Base-by-base conservation (phyloP, 2,797 vertebrate genomes). In the Syngnathus rostellatus region DNA sequence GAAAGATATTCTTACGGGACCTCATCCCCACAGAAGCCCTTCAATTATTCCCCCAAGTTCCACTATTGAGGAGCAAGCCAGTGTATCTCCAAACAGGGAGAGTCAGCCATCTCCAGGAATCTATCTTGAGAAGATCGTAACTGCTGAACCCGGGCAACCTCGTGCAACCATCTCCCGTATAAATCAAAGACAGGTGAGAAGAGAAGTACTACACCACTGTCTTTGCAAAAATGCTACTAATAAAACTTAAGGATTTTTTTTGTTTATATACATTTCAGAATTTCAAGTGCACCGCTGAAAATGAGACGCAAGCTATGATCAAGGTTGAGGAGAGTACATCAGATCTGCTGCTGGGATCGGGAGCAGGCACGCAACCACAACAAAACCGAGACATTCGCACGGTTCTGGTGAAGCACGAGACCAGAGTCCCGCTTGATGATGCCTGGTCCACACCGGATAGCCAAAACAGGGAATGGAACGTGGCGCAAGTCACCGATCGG, bases 371-470 rank as follows among this genome's bases (percentile, higher is more conserved):
- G 41, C 81, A 78, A 46, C 63, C 59, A 1, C 84, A 79, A 51
- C 78, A 79, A 12, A 81, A 81, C 51, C 73, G 65, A 25, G 85
- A 85, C 48, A 81, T 90, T 31, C 83, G 83, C 69, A 81, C 81
- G 19, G 77, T 90, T 79, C 73, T 90, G 65, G 89, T 92, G 59
- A 92, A 93, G 77, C 88, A 89, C 63, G 92, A 92, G 77, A 86
- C 73, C 58, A 73, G 76, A 46, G 63, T 84, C 1, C 16, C 79
- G 66, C 61, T 71, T 48, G 81, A 78, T 38, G 86, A 87, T 7
- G 61, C 68, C 59, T 83, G 73, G 62, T 60, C 62, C 16, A 23
- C 71, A n/a, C 77, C 77, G 9, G 72, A 71, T 66, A 77, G 73
- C 62, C 70, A 68, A 57, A 83, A 43, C 23, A 81, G 86, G 43